phyloP scores from a whole-genome alignment of 2,888 invertebrate species.

The Bombylius discolor region DNA sequence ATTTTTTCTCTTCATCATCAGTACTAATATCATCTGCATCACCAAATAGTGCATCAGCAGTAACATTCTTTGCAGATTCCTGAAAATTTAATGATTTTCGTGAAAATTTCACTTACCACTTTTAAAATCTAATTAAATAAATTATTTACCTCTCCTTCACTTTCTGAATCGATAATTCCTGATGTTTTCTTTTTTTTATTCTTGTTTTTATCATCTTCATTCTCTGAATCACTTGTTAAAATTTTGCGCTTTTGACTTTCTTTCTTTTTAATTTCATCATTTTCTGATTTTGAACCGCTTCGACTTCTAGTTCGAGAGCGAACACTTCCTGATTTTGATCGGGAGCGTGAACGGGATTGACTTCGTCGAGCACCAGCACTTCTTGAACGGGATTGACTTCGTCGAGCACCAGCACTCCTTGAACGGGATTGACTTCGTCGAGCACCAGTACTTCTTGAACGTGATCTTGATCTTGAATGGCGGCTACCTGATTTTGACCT shows the following conservation, averaged over 20 bases:
- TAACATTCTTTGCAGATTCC: constrained; percentile 24
- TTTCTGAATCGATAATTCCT: constrained; percentile 52
- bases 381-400: not conserved
- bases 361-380: constrained; percentile 3
- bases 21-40: constrained; percentile 88
- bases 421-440: constrained; percentile 17
- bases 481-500: constrained; percentile 12
- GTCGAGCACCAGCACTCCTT: constrained; percentile 36
- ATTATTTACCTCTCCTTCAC: constrained; percentile 43
- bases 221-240: constrained; percentile 41
- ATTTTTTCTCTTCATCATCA: constrained; percentile 39
- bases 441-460: constrained; percentile 26
- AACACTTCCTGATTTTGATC: constrained; percentile 14
- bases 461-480: constrained; percentile 27
- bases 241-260: constrained; percentile 32
- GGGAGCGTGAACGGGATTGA: constrained; percentile 9
- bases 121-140: not conserved
- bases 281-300: constrained; percentile 30
- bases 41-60: constrained; percentile 78
- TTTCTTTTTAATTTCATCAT: constrained; percentile 29
- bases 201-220: constrained; percentile 26
- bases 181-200: constrained; percentile 40
- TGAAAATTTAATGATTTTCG: constrained; percentile 18
- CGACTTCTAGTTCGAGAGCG: constrained; percentile 18
- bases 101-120: not conserved